phyloP scores from a whole-genome alignment of 1,140 invertebrate genomes.

The Andricus grossulariae region DNA sequence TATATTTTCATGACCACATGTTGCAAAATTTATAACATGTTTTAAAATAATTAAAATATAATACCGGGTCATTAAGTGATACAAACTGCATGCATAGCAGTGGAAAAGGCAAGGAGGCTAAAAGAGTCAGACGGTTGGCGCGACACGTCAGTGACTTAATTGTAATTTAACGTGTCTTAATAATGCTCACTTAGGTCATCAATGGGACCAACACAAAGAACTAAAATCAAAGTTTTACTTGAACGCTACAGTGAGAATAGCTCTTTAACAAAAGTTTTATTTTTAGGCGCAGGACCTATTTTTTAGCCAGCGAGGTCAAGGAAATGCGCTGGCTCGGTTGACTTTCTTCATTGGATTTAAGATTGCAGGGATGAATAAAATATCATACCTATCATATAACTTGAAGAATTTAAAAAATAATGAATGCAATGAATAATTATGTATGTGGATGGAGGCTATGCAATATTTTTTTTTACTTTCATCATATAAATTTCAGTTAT shows the following conservation, averaged over 20 bases:
- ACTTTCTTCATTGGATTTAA: slow-evolving; percentile 5
- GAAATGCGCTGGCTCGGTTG: slow-evolving; percentile 42
- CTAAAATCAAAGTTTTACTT: neutral
- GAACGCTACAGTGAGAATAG: neutral
- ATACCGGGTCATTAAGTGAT: too few species aligned
- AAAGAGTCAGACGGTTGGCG: slow-evolving; percentile 11
- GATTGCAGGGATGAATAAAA: neutral
- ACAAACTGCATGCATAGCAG: neutral
- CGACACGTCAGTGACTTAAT: slow-evolving; percentile 4
- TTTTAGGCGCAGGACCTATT: slow-evolving; percentile 36
- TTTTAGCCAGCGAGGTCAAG: slow-evolving; percentile 40
- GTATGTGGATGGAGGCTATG: too few species aligned
- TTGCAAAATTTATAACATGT: too few species aligned
- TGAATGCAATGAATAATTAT: too few species aligned
- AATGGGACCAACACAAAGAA: neutral
- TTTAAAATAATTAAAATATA: too few species aligned
- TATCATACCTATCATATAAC: too few species aligned
- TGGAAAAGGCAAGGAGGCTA: slow-evolving; percentile 6
- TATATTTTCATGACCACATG: too few species aligned
- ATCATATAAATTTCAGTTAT: too few species aligned
- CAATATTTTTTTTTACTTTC: too few species aligned
- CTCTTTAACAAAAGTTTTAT: neutral
- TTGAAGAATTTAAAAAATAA: too few species aligned
- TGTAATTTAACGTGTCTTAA: slow-evolving; percentile 25
- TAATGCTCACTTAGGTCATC: neutral